These are phyloP conservation scores for Strigops habroptila DNA, from an alignment of 2,113 vertebrate species.

Conservation along the genomic window DNA sequence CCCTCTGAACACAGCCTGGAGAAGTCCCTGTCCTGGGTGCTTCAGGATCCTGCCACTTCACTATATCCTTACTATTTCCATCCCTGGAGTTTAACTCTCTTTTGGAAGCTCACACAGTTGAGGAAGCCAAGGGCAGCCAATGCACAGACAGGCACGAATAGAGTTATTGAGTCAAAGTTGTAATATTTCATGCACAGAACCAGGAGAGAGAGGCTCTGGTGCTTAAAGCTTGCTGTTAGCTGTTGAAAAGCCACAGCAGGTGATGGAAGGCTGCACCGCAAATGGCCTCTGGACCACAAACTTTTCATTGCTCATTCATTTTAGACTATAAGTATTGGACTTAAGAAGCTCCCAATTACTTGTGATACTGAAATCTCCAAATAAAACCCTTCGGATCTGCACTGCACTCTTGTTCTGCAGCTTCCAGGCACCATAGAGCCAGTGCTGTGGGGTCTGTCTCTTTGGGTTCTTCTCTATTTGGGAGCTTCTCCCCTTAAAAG, in stretches of 20 bases:
- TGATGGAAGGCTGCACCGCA: not conserved
- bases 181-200: constrained; percentile 49
- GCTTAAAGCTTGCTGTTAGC: constrained; percentile 40
- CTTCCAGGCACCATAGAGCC: not conserved
- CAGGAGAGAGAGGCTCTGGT: constrained; percentile 49
- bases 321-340: not conserved
- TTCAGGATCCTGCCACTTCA: not conserved
- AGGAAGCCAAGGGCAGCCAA: constrained; percentile 51
- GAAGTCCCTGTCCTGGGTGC: not conserved
- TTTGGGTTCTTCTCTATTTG: not conserved
- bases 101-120: not conserved
- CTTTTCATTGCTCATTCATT: not conserved
- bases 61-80: not conserved
- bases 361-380: not conserved
- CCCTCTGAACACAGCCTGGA: not conserved
- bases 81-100: not conserved
- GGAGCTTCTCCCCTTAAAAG: not conserved
- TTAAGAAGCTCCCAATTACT: not conserved
- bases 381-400: not conserved
- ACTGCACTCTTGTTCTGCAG: not conserved
- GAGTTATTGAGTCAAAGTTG: not conserved
- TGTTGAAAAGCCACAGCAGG: constrained; percentile 43
- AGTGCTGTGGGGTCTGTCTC: not conserved
- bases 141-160: constrained; percentile 41
- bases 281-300: not conserved